Percentiles rank a stretch among this genome's conserved stretches.
phyloP scores from a whole-genome alignment of 2,113 vertebrate species.

The Otus sunia region DNA sequence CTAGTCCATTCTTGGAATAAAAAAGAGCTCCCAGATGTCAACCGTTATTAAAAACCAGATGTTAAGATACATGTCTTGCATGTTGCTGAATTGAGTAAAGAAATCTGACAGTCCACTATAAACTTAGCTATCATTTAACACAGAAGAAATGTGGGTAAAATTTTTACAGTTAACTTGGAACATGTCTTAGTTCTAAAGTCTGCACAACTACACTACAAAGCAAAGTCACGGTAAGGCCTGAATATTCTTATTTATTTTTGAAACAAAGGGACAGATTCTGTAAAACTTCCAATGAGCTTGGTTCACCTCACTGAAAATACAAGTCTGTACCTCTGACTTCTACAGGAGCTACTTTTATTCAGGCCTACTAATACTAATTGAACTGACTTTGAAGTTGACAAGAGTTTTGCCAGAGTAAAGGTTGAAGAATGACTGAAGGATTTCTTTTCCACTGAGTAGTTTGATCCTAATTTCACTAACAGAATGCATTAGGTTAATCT shows the following conservation, averaged over 20 bases:
- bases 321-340: not conserved
- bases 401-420: not conserved
- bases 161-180: constrained; percentile 67
- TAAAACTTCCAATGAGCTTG: not conserved
- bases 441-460: constrained; percentile 34
- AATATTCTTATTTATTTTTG: not conserved
- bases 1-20: constrained; percentile 60
- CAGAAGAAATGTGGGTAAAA: constrained; percentile 68
- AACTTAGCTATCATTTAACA: constrained; percentile 82
- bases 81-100: constrained; percentile 79
- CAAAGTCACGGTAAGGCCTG: not conserved
- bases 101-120: constrained; percentile 83
- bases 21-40: constrained; percentile 78
- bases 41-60: constrained; percentile 83
- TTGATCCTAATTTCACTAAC: constrained; percentile 49
- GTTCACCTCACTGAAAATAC: not conserved
- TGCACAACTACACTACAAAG: constrained; percentile 21
- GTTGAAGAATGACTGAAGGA: constrained; percentile 2
- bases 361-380: not conserved
- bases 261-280: not conserved
- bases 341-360: not conserved
- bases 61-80: constrained; percentile 75
- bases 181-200: constrained; percentile 11
- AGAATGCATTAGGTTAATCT: constrained; percentile 42
- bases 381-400: constrained; percentile 8